Conservation (phyloP, 1,140 invertebrate genomes). For the Coenobita brevimanus region DNA sequence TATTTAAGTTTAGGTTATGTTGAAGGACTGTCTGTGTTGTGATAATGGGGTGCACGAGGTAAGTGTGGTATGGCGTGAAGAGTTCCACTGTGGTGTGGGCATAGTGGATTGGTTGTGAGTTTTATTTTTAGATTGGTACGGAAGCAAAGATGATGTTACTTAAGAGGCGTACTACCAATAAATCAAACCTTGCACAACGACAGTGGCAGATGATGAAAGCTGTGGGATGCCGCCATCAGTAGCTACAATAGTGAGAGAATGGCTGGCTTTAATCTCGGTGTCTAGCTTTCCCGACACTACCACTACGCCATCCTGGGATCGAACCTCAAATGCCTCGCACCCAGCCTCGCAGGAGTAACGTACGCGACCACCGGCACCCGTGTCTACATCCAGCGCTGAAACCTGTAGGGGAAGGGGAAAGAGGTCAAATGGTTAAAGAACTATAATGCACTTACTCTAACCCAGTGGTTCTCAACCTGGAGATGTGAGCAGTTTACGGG, state of each 20-base stretch:
- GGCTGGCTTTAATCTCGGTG: slow-evolving; percentile 85
- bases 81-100: too few relatives aligned
- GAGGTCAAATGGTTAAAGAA: too few relatives aligned
- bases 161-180: not conserved
- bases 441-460: too few relatives aligned
- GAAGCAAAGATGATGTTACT: too few relatives aligned
- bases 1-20: too few relatives aligned
- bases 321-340: slow-evolving; percentile 84
- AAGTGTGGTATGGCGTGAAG: too few relatives aligned
- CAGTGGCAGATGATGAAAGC: slow-evolving; percentile 42
- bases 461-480: not conserved
- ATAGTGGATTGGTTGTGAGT: too few relatives aligned
- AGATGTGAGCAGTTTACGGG: too few relatives aligned
- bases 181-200: slow-evolving; percentile 45
- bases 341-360: slow-evolving; percentile 38
- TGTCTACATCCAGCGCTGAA: slow-evolving; percentile 52
- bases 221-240: slow-evolving; percentile 79
- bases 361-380: slow-evolving; percentile 44
- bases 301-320: slow-evolving; percentile 92
- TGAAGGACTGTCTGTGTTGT: too few relatives aligned
- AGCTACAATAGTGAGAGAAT: slow-evolving; percentile 87
- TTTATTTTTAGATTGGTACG: too few relatives aligned
- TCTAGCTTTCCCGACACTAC: slow-evolving; percentile 90
- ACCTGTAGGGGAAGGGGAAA: slow-evolving; percentile 13
- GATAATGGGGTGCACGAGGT: too few relatives aligned